Evolutionary conservation across 2,797 vertebrate genomes (phyloP).

Genomic region (Pterois miles): DNA sequence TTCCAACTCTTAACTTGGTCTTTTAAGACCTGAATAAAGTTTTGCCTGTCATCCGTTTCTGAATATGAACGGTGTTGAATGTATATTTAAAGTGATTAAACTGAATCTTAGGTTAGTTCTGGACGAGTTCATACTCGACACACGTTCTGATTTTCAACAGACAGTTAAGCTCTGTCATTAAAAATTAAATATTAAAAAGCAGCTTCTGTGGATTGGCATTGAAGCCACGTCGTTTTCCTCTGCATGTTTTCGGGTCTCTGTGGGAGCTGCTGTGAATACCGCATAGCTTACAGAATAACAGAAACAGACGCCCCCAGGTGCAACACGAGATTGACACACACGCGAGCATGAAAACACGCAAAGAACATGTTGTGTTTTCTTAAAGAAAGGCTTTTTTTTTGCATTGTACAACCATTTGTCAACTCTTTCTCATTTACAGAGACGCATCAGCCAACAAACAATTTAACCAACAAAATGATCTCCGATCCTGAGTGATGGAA

Average conservation of each 20-base stretch:
- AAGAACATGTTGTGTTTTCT: conserved; percentile 8
- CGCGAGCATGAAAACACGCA: conserved; percentile 17
- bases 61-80: not conserved
- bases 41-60: not conserved
- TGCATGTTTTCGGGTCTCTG: conserved; percentile 28
- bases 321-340: conserved; percentile 53
- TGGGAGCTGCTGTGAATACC: conserved; percentile 58
- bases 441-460: conserved; percentile 11
- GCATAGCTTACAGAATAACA: conserved; percentile 66
- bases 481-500: not conserved
- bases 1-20: not conserved
- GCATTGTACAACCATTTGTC: not conserved
- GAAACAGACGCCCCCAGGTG: conserved; percentile 80
- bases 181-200: conserved; percentile 1
- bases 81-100: not conserved
- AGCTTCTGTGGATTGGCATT: conserved; percentile 16
- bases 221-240: conserved; percentile 25
- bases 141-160: not conserved
- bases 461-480: not conserved
- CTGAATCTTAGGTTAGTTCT: not conserved
- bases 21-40: not conserved
- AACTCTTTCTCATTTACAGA: conserved; percentile 9
- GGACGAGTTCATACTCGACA: not conserved
- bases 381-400: conserved; percentile 1
- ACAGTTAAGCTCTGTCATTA: conserved; percentile 14